phyloP scores from a whole-genome alignment of 1,140 invertebrate species.

The Lasioglossum baleicum region DNA sequence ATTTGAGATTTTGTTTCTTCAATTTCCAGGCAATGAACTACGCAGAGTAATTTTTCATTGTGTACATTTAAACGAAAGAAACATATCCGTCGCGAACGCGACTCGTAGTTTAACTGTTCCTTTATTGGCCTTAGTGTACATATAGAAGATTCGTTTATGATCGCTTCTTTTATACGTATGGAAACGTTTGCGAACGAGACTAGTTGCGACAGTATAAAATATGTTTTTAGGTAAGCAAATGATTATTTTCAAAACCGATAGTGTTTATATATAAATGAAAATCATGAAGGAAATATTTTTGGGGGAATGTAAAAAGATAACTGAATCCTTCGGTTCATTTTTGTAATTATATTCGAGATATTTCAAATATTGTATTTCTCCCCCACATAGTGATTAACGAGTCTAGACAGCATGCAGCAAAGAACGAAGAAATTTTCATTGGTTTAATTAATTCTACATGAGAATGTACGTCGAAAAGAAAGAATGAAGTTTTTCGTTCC shows the following conservation, averaged over 20 bases:
- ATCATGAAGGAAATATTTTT: conserved; percentile 11
- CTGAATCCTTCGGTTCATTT: background rate
- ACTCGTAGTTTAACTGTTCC: conserved; percentile 63
- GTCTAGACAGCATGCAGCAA: conserved; percentile 38
- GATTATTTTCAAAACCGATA: conserved; percentile 30
- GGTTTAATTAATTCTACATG: too few species aligned
- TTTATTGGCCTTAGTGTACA: conserved; percentile 59
- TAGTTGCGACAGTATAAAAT: conserved; percentile 9
- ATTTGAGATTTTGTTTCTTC: background rate
- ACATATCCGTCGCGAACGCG: conserved; percentile 56
- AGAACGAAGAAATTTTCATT: conserved; percentile 5
- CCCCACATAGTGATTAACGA: conserved; percentile 26
- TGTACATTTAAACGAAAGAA: conserved; percentile 16
- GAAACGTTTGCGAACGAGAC: background rate
- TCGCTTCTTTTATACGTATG: background rate
- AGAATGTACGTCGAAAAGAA: too few species aligned
- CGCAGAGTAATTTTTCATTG: conserved; percentile 38
- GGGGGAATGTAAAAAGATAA: background rate
- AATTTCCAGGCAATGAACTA: conserved; percentile 5
- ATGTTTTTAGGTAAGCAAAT: conserved; percentile 20
- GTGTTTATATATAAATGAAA: conserved; percentile 16
- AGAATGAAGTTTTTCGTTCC: too few species aligned
- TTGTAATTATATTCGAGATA: background rate
- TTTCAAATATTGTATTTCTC: conserved; percentile 18
- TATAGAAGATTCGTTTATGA: background rate